phyloP scores from a whole-genome alignment of 2,888 invertebrate genomes.

The Lasioglossum malachurum region DNA sequence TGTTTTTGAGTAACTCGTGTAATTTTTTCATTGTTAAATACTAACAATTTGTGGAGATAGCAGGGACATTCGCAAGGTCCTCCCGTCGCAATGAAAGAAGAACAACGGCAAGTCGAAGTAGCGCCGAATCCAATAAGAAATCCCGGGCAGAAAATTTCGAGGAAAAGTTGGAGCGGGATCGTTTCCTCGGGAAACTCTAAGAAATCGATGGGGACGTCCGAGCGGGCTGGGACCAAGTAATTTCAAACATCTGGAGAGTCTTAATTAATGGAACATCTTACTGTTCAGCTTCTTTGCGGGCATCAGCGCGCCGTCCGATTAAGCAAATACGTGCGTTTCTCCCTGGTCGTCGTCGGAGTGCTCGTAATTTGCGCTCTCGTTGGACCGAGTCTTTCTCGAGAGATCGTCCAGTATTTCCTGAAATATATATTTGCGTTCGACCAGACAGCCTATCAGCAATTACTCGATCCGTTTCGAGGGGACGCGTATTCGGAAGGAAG shows the following conservation, averaged over 20 bases:
- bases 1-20: too few species aligned
- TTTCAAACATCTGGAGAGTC: constrained; percentile 83
- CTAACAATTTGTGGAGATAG: neutral
- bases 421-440: neutral
- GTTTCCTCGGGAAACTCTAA: constrained; percentile 61
- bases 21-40: neutral
- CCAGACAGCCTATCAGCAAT: neutral
- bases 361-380: constrained; percentile 75
- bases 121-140: neutral
- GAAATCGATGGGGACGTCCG: constrained; percentile 70
- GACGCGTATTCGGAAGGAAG: constrained; percentile 42
- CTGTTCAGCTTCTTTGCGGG: constrained; percentile 74
- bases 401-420: neutral
- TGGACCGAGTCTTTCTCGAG: constrained; percentile 10
- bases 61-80: neutral
- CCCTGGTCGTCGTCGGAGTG: constrained; percentile 59
- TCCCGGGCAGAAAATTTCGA: constrained; percentile 4
- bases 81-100: neutral
- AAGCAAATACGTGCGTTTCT: constrained; percentile 77
- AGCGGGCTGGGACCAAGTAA: constrained; percentile 78
- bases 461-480: neutral
- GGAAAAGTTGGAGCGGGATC: constrained; percentile 29
- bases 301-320: constrained; percentile 77
- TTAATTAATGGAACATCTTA: constrained; percentile 83
- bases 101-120: neutral